Conservation (phyloP, 23 tunicate species). For the Halocynthia roretzi region DNA sequence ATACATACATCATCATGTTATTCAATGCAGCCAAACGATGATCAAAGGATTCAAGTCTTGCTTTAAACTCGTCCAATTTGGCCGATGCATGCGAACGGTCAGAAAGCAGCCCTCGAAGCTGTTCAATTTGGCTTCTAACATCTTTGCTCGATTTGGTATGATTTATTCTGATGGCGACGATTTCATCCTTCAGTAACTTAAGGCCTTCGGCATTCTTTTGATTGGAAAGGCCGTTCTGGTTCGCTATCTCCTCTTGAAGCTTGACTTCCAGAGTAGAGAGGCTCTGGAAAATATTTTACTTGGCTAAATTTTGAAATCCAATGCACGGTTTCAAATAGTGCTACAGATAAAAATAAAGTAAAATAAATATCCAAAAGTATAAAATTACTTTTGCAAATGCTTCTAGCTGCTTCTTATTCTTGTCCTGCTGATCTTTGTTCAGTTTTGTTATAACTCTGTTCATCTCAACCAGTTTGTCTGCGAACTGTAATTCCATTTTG, state of each 20-base stretch:
- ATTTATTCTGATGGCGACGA: neutral
- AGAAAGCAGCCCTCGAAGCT: conserved; percentile 1
- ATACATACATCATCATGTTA: conserved; percentile 2
- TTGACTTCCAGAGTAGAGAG: conserved; percentile 1
- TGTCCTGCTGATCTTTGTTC: neutral
- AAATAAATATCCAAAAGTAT: neutral
- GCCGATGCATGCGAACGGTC: neutral
- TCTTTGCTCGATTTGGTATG: neutral
- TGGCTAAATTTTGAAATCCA: too few species aligned
- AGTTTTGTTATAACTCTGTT: neutral
- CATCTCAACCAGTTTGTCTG: conserved; percentile 6
- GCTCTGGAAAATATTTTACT: neutral
- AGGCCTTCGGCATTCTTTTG: neutral
- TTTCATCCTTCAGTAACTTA: neutral
- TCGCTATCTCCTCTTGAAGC: neutral
- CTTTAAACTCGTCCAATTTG: neutral
- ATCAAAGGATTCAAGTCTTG: conserved; percentile 7
- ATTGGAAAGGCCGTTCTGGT: conserved; percentile 1
- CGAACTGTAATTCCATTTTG: conserved; percentile 13
- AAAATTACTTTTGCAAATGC: neutral
- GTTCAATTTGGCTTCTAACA: neutral
- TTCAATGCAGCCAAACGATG: neutral
- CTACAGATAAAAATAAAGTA: neutral
- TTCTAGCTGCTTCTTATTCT: neutral
- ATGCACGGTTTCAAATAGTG: neutral